phyloP scores from a whole-genome alignment of 2,888 invertebrate genomes.

The Agrypnus murinus region DNA sequence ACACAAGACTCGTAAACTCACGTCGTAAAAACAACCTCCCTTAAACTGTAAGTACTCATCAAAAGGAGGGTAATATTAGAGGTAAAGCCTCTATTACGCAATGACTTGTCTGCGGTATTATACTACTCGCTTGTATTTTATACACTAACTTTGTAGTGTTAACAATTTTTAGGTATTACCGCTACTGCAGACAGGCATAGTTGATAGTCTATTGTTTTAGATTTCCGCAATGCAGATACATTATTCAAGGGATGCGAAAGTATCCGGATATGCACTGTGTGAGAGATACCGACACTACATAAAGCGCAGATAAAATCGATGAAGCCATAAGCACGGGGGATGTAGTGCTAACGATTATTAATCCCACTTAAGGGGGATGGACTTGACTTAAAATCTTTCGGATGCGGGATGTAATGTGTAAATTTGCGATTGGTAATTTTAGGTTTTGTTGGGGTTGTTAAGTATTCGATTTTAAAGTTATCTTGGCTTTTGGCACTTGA shows the following conservation, averaged over 20 bases:
- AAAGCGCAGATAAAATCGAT: constrained; percentile 37
- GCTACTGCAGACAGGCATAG: too few relatives aligned
- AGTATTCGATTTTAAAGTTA: too few relatives aligned
- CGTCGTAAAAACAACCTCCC: constrained; percentile 29
- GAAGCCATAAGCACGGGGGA: constrained; percentile 26
- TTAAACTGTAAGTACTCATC: constrained; percentile 34
- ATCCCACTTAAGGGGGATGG: constrained; percentile 31
- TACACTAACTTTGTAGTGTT: constrained; percentile 26
- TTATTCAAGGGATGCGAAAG: constrained; percentile 22
- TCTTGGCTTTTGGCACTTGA: too few relatives aligned
- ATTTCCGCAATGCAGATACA: constrained; percentile 32
- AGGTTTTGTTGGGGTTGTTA: too few relatives aligned
- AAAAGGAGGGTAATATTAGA: constrained; percentile 25
- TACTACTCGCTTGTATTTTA: neutral
- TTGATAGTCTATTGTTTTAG: constrained; percentile 30
- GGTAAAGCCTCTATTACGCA: constrained; percentile 19
- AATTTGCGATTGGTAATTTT: too few relatives aligned
- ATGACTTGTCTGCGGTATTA: constrained; percentile 15
- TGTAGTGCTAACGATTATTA: constrained; percentile 30
- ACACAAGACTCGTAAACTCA: constrained; percentile 29
- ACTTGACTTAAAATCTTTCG: neutral
- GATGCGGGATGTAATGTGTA: too few relatives aligned
- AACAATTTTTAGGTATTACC: neutral
- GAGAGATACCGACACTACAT: constrained; percentile 16
- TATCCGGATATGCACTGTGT: constrained; percentile 32